These are phyloP conservation scores for Clarias platycephalus DNA, from an alignment of 2,797 vertebrate genomes.

Conservation along the genomic window DNA sequence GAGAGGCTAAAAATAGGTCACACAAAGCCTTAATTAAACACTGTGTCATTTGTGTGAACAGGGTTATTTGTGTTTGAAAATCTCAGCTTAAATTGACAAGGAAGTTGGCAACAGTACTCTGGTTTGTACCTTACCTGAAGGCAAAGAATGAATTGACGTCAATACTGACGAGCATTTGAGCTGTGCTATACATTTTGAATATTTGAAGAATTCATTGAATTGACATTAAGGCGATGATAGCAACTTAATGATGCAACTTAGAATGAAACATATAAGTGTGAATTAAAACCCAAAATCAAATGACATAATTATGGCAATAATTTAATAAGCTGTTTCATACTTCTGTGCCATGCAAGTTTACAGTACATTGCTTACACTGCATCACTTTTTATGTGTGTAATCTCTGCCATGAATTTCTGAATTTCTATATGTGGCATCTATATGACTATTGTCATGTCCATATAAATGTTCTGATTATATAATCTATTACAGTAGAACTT, in stretches of 20 bases:
- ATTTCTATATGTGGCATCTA: background rate
- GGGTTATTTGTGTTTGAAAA: background rate
- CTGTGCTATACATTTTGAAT: background rate
- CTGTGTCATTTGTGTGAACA: too few species aligned
- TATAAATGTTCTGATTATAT: background rate
- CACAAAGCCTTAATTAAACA: background rate
- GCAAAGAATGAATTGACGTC: background rate
- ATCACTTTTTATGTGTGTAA: background rate
- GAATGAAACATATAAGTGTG: background rate
- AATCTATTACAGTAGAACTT: background rate
- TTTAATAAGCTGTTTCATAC: background rate
- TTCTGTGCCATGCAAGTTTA: background rate
- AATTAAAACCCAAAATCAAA: background rate
- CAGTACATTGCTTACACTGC: background rate
- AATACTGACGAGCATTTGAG: background rate
- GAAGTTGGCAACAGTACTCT: constrained; percentile 21
- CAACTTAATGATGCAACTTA: background rate
- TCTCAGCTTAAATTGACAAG: background rate
- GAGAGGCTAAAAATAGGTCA: background rate
- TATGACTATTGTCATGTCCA: background rate
- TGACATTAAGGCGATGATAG: background rate
- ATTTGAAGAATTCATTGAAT: background rate
- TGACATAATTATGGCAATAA: background rate
- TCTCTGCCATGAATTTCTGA: background rate
- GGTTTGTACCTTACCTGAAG: background rate